Evolutionary conservation across 2,888 invertebrate species (phyloP).

Genomic region (Noctua janthe): DNA sequence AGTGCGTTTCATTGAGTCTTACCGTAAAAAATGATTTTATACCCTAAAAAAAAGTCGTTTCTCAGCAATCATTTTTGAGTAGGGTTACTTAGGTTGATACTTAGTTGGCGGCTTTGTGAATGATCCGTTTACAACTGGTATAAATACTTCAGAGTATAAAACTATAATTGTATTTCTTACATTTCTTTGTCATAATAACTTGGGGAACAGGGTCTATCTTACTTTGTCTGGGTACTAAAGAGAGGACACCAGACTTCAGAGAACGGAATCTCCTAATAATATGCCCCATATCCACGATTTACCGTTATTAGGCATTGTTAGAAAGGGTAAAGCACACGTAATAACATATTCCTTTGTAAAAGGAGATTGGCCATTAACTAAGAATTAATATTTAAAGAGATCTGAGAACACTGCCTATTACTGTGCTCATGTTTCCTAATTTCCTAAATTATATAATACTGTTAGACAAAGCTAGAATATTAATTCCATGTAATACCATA

Average conservation of each 20-base stretch:
- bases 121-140: too few species aligned
- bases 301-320: background rate
- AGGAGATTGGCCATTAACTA: background rate
- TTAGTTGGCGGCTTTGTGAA: too few species aligned
- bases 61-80: too few species aligned
- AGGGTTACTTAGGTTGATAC: too few species aligned
- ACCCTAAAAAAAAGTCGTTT: too few species aligned
- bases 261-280: background rate
- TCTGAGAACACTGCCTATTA: slow-evolving; percentile 8
- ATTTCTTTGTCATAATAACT: background rate
- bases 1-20: too few species aligned
- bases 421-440: background rate
- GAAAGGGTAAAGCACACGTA: background rate
- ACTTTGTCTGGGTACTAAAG: background rate
- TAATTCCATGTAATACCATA: background rate
- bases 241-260: background rate
- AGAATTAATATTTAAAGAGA: background rate
- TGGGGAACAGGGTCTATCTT: background rate
- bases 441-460: slow-evolving; percentile 1
- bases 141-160: too few species aligned
- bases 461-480: background rate
- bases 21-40: too few species aligned
- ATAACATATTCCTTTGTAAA: slow-evolving; percentile 9
- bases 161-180: too few species aligned
- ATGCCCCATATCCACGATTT: background rate